phyloP scores from a whole-genome alignment of 1,140 invertebrate genomes.

The Oryctes rhinoceros region DNA sequence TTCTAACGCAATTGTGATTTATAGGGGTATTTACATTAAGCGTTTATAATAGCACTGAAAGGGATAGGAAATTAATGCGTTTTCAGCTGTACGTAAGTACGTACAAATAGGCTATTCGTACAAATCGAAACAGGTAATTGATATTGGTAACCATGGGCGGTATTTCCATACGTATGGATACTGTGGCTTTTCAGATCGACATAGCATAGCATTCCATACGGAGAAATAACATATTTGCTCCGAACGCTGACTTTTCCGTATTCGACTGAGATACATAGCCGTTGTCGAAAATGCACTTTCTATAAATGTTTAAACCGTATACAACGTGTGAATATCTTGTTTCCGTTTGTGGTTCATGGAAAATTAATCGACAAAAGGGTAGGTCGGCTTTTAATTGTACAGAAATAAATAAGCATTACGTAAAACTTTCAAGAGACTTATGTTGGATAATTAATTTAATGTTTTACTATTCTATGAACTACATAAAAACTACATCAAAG shows the following conservation, averaged over 20 bases:
- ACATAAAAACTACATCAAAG: no score
- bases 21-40: constrained; percentile 8
- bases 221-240: background rate
- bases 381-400: no score
- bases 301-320: background rate
- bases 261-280: background rate
- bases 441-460: no score
- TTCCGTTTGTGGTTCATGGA: no score
- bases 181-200: background rate
- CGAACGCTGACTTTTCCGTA: background rate
- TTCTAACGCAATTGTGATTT: background rate
- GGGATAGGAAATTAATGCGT: background rate
- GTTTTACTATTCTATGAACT: no score
- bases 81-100: background rate
- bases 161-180: background rate
- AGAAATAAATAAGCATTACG: no score
- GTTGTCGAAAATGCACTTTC: background rate
- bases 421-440: no score
- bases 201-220: background rate
- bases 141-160: background rate
- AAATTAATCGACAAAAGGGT: no score
- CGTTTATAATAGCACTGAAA: background rate
- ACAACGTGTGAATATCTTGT: no score
- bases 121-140: background rate
- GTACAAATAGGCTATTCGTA: background rate